Evolutionary conservation across 2,888 invertebrate genomes (phyloP).

Genomic region (Copidosoma aretas): DNA sequence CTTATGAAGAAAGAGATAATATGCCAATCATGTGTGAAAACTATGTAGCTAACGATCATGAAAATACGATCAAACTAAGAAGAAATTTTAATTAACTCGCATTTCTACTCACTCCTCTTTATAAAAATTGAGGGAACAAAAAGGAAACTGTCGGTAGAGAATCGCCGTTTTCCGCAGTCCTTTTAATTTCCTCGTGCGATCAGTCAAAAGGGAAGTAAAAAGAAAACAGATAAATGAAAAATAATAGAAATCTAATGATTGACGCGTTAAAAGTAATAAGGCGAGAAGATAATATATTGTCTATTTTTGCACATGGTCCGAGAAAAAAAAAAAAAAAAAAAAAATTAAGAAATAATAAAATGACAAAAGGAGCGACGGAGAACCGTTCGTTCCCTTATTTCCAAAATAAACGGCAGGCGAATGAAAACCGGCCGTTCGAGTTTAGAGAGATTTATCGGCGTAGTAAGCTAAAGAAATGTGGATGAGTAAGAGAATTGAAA

Average conservation of each 20-base stretch:
- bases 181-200: conserved; percentile 37
- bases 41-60: conserved; percentile 24
- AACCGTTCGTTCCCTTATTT: not conserved
- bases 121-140: too few species aligned
- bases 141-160: conserved; percentile 36
- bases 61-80: conserved; percentile 22
- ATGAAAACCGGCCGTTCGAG: conserved; percentile 34
- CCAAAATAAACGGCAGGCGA: conserved; percentile 36
- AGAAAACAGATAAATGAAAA: conserved; percentile 30
- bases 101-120: conserved; percentile 46
- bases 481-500: too few species aligned
- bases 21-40: not conserved
- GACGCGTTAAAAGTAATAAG: conserved; percentile 38
- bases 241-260: conserved; percentile 31
- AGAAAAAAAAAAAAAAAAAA: conserved; percentile 36
- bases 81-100: conserved; percentile 39
- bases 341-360: conserved; percentile 28
- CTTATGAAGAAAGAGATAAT: not conserved
- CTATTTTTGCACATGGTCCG: conserved; percentile 56
- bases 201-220: conserved; percentile 31
- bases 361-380: conserved; percentile 40
- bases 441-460: conserved; percentile 43
- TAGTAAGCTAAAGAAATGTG: conserved; percentile 27
- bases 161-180: conserved; percentile 28
- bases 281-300: conserved; percentile 49